Evolutionary conservation across 2,797 vertebrate species (phyloP), one percentile per base, ranked within the genome.

Genomic region (Molossus alvarezi): DNA sequence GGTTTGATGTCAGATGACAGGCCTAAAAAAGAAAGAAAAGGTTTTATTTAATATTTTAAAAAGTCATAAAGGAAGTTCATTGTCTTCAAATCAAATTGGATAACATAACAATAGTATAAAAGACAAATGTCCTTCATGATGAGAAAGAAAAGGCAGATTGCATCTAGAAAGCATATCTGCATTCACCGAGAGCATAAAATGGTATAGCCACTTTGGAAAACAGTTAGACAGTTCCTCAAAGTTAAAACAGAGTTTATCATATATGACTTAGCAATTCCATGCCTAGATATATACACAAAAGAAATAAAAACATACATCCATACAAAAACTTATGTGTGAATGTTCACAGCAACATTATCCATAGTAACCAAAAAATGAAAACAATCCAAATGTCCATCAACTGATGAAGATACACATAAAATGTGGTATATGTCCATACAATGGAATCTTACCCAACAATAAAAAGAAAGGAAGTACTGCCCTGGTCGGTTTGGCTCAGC

Each of bases 1-100:
- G 99, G 97, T 97, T 99, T 99, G 97, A 97, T 98, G 95, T 98
- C 99, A 27, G 98, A 98, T 1, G 98, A 98, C 5, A 98, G 95
- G 73, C 99, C 99, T 99, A 98, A 88, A 86, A 89, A 88, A 48
- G 88, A 97, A 88, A 48, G 88, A 97, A 96, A 97, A 97, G 95
- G 13, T 51, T 85, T 86, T 90, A 96, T 88, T 96, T 88, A 97
- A 45, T 94, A 84, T 48, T 95, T 95, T 87, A 58, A 57, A 41
- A 96, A 75, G 33, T 92, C 17, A 92, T 69, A 83, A 69, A 94
- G 17, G 48, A 94, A 93, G 15, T 7, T 58, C 55, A 95, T 13
- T 97, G 37, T 97, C 64, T 95, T 97, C 84, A 90, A 96, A 86
- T 85, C 18, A 97, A 96, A 90, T 91, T 45, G 86, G 53, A 79